Conservation (phyloP, 2,797 vertebrate species). For the Vultur gryphus region DNA sequence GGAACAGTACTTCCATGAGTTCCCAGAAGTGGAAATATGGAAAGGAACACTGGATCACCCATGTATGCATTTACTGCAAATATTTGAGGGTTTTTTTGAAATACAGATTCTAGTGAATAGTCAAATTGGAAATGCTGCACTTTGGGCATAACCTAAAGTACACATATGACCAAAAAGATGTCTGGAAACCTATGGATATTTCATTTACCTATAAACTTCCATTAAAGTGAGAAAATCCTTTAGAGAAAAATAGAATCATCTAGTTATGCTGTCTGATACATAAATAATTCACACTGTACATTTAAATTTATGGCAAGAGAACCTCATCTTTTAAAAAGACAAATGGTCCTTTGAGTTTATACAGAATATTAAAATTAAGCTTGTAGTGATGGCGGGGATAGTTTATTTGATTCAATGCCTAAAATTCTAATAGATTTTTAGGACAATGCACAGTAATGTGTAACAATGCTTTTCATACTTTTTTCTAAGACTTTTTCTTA, state of each 20-base stretch:
- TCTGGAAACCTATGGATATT: neutral
- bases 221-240: neutral
- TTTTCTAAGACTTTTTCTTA: neutral
- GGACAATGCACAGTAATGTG: neutral
- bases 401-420: neutral
- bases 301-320: constrained; percentile 4
- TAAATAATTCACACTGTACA: neutral
- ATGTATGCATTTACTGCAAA: neutral
- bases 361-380: neutral
- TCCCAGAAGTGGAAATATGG: neutral
- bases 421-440: neutral
- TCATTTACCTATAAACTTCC: neutral
- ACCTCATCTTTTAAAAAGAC: neutral
- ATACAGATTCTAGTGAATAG: neutral
- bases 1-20: neutral
- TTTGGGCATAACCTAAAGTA: neutral
- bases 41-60: neutral
- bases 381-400: neutral
- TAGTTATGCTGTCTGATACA: neutral
- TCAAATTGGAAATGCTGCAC: neutral
- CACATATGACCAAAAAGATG: neutral
- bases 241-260: neutral
- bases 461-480: neutral
- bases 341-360: neutral
- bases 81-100: neutral